phyloP scores from a whole-genome alignment of 1,140 invertebrate species.

The Zaprionus lachaisei region DNA sequence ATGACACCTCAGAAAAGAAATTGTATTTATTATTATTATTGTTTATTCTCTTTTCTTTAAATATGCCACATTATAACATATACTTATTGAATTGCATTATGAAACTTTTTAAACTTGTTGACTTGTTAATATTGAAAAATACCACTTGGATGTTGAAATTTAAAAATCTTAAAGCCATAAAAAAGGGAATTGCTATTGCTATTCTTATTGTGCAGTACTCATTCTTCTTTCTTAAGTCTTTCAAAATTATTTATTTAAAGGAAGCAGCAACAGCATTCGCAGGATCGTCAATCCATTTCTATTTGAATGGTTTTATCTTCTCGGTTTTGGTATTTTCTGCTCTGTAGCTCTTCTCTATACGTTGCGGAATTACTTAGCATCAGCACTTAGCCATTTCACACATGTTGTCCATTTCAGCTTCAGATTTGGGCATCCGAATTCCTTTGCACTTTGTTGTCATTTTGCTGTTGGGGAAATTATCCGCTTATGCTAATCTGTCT shows the following conservation, averaged over 20 bases:
- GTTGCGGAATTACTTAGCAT: constrained; percentile 47
- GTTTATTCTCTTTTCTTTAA: background rate
- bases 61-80: background rate
- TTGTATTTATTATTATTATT: constrained; percentile 1
- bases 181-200: background rate
- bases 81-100: background rate
- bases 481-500: constrained; percentile 82
- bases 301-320: constrained; percentile 25
- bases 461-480: constrained; percentile 61
- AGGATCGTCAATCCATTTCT: constrained; percentile 10
- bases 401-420: constrained; percentile 21
- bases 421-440: constrained; percentile 29
- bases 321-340: constrained; percentile 9
- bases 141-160: background rate
- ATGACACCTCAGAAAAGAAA: background rate
- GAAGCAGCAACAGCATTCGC: background rate
- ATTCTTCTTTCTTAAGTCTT: background rate
- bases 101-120: background rate
- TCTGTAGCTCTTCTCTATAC: constrained; percentile 37
- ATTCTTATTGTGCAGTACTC: background rate
- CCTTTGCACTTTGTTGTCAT: constrained; percentile 35
- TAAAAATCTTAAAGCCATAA: background rate
- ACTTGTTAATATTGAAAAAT: background rate
- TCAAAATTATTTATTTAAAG: background rate
- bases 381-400: constrained; percentile 71